These are phyloP conservation scores for Spisula subtruncata DNA, from an alignment of 2,888 invertebrate genomes.

Conservation along the genomic window DNA sequence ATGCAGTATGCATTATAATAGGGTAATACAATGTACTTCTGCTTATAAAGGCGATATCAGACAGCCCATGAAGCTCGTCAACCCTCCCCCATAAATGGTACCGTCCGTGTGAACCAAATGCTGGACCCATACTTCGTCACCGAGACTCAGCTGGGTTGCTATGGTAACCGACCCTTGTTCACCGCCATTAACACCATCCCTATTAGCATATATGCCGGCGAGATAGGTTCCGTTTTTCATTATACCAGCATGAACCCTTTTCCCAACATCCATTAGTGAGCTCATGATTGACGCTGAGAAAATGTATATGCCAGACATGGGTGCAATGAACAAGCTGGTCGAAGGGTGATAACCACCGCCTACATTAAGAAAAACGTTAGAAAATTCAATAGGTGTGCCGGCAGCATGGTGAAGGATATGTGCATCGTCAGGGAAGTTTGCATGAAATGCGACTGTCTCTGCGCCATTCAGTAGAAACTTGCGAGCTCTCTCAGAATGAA, in stretches of 20 bases:
- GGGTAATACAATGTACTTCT: too few species aligned
- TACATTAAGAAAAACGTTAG: neutral
- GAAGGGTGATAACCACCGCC: neutral
- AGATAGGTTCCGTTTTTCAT: neutral
- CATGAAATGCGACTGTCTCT: conserved; percentile 7
- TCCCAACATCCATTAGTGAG: neutral
- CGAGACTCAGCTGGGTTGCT: neutral
- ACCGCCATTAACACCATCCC: too few species aligned
- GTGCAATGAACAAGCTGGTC: neutral
- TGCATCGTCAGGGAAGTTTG: neutral
- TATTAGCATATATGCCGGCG: neutral
- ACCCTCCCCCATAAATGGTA: neutral
- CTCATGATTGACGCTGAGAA: conserved; percentile 4
- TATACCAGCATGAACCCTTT: neutral
- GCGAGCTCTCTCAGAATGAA: neutral
- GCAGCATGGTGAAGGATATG: neutral
- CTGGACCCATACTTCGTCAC: conserved; percentile 1
- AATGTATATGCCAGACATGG: neutral
- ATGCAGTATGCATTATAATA: too few species aligned
- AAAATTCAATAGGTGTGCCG: neutral
- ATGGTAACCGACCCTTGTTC: conserved; percentile 11
- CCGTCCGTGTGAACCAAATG: neutral
- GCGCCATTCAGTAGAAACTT: neutral
- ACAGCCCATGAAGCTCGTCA: neutral
- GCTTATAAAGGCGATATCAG: neutral